A percentile compares a stretch with the other conserved stretches of the same genome.
phyloP scores from a whole-genome alignment of 2,797 vertebrate genomes.

The Phaenicophaeus curvirostris region DNA sequence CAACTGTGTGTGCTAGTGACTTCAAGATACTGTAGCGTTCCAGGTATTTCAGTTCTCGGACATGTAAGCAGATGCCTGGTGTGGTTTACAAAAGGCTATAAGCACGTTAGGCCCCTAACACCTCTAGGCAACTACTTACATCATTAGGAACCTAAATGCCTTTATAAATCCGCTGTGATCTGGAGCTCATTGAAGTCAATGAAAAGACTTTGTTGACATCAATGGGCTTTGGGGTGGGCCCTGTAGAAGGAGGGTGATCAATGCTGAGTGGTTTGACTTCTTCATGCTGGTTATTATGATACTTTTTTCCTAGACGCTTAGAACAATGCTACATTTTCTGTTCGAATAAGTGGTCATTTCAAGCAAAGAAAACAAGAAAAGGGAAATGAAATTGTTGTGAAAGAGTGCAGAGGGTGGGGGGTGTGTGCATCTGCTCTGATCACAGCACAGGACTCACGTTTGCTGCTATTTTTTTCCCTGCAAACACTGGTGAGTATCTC shows the following conservation, averaged over 20 bases:
- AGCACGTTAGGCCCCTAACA: slow-evolving; percentile 41
- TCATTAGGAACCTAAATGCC: slow-evolving; percentile 40
- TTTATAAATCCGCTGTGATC: slow-evolving; percentile 46
- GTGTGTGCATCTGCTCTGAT: not conserved
- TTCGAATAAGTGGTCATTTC: not conserved
- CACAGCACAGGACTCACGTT: not conserved
- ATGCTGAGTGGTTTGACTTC: slow-evolving; percentile 18
- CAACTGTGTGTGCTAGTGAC: not conserved
- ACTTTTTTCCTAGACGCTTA: not conserved
- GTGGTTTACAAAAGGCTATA: slow-evolving; percentile 4
- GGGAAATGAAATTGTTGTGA: not conserved
- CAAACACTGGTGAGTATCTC: slow-evolving; percentile 10
- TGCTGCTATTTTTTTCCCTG: slow-evolving; percentile 6
- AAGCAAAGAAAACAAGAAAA: not conserved
- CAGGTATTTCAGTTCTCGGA: not conserved
- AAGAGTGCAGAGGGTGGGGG: not conserved
- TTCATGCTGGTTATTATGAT: not conserved
- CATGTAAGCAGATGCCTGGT: not conserved
- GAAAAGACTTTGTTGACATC: slow-evolving; percentile 54
- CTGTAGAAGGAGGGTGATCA: slow-evolving; percentile 2
- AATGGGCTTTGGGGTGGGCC: slow-evolving; percentile 43
- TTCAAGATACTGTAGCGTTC: not conserved
- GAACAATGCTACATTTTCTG: not conserved
- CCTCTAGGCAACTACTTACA: slow-evolving; percentile 43
- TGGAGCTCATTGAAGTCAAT: slow-evolving; percentile 32